A percentile compares a stretch with the other conserved stretches of the same genome.
Conservation (phyloP, 2,797 vertebrate genomes). For the Syndactyla subalaris region DNA sequence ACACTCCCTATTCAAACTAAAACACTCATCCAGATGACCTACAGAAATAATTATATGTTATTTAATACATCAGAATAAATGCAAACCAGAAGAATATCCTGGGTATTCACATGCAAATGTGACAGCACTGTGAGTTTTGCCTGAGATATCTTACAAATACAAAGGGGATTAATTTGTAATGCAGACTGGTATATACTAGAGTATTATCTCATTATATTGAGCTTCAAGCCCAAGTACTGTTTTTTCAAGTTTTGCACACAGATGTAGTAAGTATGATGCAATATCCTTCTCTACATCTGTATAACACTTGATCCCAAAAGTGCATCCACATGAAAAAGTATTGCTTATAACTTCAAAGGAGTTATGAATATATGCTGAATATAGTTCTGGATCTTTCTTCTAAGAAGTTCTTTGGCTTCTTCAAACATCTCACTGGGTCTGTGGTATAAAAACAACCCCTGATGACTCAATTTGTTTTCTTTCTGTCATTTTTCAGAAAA, state of each 20-base stretch:
- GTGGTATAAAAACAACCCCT: background rate
- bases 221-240: background rate
- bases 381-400: background rate
- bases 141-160: conserved; percentile 15
- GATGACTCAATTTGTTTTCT: background rate
- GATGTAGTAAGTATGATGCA: background rate
- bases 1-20: background rate
- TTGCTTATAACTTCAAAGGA: background rate
- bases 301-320: background rate
- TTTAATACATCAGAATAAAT: conserved; percentile 28
- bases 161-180: conserved; percentile 3
- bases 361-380: too few relatives aligned
- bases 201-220: background rate
- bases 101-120: conserved; percentile 15
- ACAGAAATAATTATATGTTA: conserved; percentile 22
- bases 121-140: background rate
- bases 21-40: background rate
- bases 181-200: background rate
- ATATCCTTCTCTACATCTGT: background rate
- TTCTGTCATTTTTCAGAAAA: background rate
- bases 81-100: background rate
- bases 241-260: background rate
- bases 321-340: background rate
- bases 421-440: background rate
- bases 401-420: background rate